Evolutionary conservation across 2,888 invertebrate species (phyloP), one percentile per base, ranked within the genome.

Genomic region (Drosophila tanythrix): DNA sequence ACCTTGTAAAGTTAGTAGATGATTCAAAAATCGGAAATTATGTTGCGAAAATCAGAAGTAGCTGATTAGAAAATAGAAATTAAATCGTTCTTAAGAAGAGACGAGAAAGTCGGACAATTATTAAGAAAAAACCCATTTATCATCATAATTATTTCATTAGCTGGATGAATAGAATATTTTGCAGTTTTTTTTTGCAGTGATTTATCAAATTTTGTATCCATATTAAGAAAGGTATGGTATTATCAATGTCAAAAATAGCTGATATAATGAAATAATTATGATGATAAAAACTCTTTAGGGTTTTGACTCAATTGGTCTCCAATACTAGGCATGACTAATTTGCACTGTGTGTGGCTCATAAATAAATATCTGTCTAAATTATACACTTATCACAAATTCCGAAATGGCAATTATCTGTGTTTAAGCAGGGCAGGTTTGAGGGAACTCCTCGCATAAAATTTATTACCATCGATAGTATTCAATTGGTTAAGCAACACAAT

Each of bases 331-430:
- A 50, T 74, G 74, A 74, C 64, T 77, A 71, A 74, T 59, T 21
- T 21, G n/a, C 27, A 21, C 36, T 38, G 13, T 46, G 50, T 46
- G 21, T 55, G 35, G 52, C 38, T 43, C 59, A 58, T 71, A 58
- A 64, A 64, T 64, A 57, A 60, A 76, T 63, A 36, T 25, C 33
- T n/a, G 27, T 55, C 46, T 48, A 51, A 51, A 46, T 25, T 56
- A 13, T 38, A 31, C 38, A 65, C 43, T 43, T 65, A 77, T 74
- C 60, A 36, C 21, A 21, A n/a, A 60, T 77, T 57, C 60, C 27
- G 13, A n/a, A 62, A 55, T 59, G 25, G 29, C 74, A 78, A 59
- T 78, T 78, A 78, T 46, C 59, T 58, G 25, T 15, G n/a, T 18
- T 57, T 25, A 58, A 48, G 53, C 50, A 52, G 35, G 21, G 31